Evolutionary conservation across 2,888 invertebrate genomes (phyloP), one percentile per base, ranked within the genome.

Genomic region (Octodonta nipae): DNA sequence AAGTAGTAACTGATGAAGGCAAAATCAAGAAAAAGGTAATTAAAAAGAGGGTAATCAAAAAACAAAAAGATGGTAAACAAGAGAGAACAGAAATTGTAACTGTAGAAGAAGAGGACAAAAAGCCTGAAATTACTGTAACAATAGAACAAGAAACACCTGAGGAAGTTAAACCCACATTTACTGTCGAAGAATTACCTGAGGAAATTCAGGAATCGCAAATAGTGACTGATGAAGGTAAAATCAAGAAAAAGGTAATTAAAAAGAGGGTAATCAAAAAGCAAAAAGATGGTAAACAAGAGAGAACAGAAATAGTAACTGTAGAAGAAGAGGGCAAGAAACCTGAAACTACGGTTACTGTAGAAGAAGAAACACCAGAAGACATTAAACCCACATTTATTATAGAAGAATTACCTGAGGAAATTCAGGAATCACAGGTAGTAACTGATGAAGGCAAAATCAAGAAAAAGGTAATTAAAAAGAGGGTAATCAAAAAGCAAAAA

Each of bases 401-500:
- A 15, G 47, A 47, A 37, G 47, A 45, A 30, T 17, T 44, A 15
- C 44, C 44, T 15, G 48, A 45, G 35, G 45, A 49, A 38, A 44
- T 54, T 12, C 37, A 44, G 29, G 45, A 50, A 17, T 46, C 44
- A 11, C 46, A 54, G 37, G 33, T 44, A 5, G 35, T 44, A 7
- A 44, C 45, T 8, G 35, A 43, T 28, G 45, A 49, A 27, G 53
- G 54, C 6, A 44, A 50, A 14, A 50, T 40, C 34, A 49, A 43
- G 38, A 49, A 44, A 30, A 14, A 40, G 47, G 55, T 56, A 13
- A 54, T 57, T n/a, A 64, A 60, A 28, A 65, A 58, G 29, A 53
- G 64, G 13, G 48, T 58, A 1, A 56, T 65, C 22, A 64, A 55
- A 33, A 65, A 63, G 43, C 59, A 58, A 2, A 61, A 44, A 39